phyloP scores from a whole-genome alignment of 2,797 vertebrate genomes.

The Crocidura indochinensis region DNA sequence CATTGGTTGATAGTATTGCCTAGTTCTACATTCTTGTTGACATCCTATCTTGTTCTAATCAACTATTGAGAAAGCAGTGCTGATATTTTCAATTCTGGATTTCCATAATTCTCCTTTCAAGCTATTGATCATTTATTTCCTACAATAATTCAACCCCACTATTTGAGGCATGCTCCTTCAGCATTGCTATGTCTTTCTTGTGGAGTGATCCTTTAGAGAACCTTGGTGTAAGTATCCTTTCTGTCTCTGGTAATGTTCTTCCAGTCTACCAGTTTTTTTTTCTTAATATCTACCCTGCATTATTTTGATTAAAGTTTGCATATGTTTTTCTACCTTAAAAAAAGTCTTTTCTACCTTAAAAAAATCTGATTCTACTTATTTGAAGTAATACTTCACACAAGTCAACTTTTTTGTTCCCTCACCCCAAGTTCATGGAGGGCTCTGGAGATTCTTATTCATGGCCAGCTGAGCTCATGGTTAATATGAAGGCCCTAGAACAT shows the following conservation, averaged over 20 bases:
- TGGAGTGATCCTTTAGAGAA: not conserved
- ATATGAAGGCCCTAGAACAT: too few relatives aligned
- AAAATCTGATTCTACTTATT: not conserved
- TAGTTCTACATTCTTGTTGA: not conserved
- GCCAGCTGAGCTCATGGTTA: too few relatives aligned
- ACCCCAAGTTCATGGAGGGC: too few relatives aligned
- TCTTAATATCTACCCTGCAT: not conserved
- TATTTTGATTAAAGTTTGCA: not conserved
- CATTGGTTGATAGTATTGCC: not conserved
- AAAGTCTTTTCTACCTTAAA: not conserved
- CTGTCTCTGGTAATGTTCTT: slow-evolving; percentile 17
- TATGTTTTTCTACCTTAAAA: not conserved
- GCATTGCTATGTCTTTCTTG: not conserved
- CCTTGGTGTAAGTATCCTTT: not conserved
- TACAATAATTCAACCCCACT: not conserved
- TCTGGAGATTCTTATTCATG: too few relatives aligned
- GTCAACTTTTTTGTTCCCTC: too few relatives aligned
- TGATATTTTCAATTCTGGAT: not conserved
- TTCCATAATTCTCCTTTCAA: slow-evolving; percentile 34
- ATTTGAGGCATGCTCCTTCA: not conserved
- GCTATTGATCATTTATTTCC: not conserved
- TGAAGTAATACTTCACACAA: not conserved
- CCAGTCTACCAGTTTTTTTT: slow-evolving; percentile 38
- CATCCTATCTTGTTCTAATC: not conserved
- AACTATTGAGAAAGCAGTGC: not conserved